phyloP scores from a whole-genome alignment of 2,888 invertebrate genomes.

The Cancer borealis region DNA sequence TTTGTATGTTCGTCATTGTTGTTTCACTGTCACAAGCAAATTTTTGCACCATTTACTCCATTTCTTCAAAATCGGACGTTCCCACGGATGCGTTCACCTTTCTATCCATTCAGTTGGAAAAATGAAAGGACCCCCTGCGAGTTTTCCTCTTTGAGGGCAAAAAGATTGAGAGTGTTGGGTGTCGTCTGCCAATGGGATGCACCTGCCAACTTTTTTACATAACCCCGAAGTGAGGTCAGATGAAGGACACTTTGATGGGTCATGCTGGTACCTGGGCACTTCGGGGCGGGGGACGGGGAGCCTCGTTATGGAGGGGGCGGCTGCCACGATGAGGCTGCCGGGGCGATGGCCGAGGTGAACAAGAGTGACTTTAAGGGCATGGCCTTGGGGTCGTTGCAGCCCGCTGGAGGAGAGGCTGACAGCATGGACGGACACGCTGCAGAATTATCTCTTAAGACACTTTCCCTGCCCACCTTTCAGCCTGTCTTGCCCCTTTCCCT shows the following conservation, averaged over 20 bases:
- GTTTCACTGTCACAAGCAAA: constrained; percentile 43
- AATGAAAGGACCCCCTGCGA: not conserved
- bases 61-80: not conserved
- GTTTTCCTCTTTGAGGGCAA: constrained; percentile 9
- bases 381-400: constrained; percentile 2
- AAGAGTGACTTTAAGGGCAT: constrained; percentile 12
- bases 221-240: constrained; percentile 60
- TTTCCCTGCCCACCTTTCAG: not conserved
- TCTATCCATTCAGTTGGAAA: not conserved
- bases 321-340: not conserved
- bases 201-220: constrained; percentile 69
- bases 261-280: constrained; percentile 69
- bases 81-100: not conserved
- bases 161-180: constrained; percentile 33
- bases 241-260: constrained; percentile 65
- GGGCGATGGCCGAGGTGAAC: constrained; percentile 24
- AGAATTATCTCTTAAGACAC: not conserved
- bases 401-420: not conserved
- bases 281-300: constrained; percentile 21
- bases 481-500: not conserved
- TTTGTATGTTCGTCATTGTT: constrained; percentile 46
- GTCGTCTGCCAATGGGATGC: constrained; percentile 58
- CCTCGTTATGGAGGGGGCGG: constrained; percentile 31
- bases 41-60: not conserved
- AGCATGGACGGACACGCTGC: constrained; percentile 4